Base-by-base conservation (phyloP, 2,113 vertebrate genomes). In the Mesitornis unicolor region DNA sequence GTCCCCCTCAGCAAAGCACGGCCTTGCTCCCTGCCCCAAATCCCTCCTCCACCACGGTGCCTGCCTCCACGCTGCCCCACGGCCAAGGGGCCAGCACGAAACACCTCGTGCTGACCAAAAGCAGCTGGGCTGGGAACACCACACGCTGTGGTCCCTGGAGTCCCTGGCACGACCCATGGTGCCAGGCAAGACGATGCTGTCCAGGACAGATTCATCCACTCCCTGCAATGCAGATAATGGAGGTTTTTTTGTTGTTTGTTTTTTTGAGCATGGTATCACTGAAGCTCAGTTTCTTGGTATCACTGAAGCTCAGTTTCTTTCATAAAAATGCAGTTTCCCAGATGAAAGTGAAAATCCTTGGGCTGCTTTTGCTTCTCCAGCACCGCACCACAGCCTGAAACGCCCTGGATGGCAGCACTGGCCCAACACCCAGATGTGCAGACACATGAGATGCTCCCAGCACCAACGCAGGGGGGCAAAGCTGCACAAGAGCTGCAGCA, bases 71-170 rank as follows among this genome's bases (percentile, higher is more conserved):
- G 20, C 18, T 83, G 93, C 22, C 22, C 51, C 57, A 31, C 0
- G 0, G 26, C 63, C 76, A 67, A 75, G 18, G 17, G 26, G 16
- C 18, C 10, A 9, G 18, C 40, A 38, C 45, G 81, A 65, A 81
- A 9, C 53, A 28, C 14, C 48, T 4, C 6, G 4, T 38, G 29
- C 38, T 69, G 40, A 9, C 56, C 53, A 36, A 24, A 57, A 21
- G 38, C 57, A 26, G n/a, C 54, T 2, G 2, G n/a, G 35, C 38
- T 42, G 73, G 16, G 45, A 83, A 26, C 0, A 0, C 2, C 0
- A 47, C 2, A 3, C 2, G 0, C 0, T 0, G 0, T 42, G 75
- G 26, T 76, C 57, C 19, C 38, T 29, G 25, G 28, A 75, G 29
- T 16, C 54, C 54, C 59, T 56, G 65, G 67, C 60, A n/a, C n/a